Base-by-base conservation (phyloP, 2,888 invertebrate species). In the Pandemis corylana region DNA sequence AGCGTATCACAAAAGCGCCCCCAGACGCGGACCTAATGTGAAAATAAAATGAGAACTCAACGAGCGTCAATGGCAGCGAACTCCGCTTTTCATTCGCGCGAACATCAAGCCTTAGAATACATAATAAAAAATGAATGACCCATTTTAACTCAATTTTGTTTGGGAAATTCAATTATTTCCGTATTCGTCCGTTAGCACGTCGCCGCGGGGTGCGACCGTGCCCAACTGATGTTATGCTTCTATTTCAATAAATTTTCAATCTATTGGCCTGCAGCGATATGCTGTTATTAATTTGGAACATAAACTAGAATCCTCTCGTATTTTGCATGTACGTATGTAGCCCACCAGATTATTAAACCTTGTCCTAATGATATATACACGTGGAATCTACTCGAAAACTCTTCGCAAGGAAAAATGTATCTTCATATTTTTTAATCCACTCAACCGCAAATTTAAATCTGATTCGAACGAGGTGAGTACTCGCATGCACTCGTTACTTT, bases 101-200 rank as follows among this genome's bases (percentile, higher is more conserved):
- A 68, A 72, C 53, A 68, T 62, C 20, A 61, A 44, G 69, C 68
- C 64, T 59, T 66, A 62, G 59, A 74, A 74, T 66, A 66, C 44
- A 69, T 83, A 81, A 80, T 84, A 84, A 83, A 85, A 84, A 83
- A 85, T 86, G 83, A 85, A 86, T 83, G 83, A 80, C 62, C 82
- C 81, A 84, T 85, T 74, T 69, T 84, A 83, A 81, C 80, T 82
- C 81, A 78, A 82, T 84, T 85, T 82, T 79, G 80, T 82, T 82
- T 81, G 73, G 82, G 78, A 83, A 83, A 86, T 87, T 84, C 82
- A 85, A 86, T 87, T 85, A 86, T 82, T 81, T 83, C 77, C 77
- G 78, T 80, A 79, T 82, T 80, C 75, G 78, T 76, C 79, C 79
- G 80, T 79, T 76, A 79, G 68, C 75, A 76, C 71, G 62, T 61